Percentiles rank a stretch among this genome's conserved stretches.
Conservation (phyloP, 2,113 vertebrate genomes). For the Origma solitaria region DNA sequence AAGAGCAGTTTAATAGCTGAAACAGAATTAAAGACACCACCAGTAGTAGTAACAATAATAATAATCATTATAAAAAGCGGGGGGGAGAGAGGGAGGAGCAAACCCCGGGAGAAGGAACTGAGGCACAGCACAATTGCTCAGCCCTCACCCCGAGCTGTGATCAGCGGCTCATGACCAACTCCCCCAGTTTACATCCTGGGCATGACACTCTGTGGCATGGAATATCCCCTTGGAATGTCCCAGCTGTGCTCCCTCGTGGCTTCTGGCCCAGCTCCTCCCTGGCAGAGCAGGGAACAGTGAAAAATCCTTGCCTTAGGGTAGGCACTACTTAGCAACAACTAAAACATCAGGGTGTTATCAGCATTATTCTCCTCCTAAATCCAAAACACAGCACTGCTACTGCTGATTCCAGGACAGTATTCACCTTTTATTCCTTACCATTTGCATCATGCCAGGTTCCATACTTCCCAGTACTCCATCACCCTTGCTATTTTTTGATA, state of each 20-base stretch:
- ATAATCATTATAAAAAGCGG: neutral
- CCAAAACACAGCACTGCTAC: neutral
- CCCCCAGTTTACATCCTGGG: neutral
- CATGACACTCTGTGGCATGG: fast-evolving
- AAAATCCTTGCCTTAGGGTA: neutral
- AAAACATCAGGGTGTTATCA: neutral
- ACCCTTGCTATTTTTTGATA: neutral
- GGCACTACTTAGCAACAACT: neutral
- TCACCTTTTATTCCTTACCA: neutral
- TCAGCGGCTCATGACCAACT: neutral
- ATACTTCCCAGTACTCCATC: fast-evolving
- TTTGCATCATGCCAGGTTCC: neutral
- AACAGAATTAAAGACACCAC: neutral
- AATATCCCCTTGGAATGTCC: neutral
- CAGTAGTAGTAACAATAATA: neutral
- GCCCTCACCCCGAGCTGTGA: neutral
- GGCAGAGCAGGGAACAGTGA: neutral
- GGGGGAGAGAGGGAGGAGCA: neutral
- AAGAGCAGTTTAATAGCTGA: neutral
- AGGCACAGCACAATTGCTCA: neutral
- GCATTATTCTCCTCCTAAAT: neutral
- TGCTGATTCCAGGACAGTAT: neutral
- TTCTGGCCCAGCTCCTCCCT: neutral
- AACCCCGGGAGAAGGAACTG: neutral
- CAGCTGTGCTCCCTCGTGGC: neutral